These are phyloP conservation scores for Centruroides vittatus DNA, from an alignment of 1,140 invertebrate genomes.

Conservation along the genomic window DNA sequence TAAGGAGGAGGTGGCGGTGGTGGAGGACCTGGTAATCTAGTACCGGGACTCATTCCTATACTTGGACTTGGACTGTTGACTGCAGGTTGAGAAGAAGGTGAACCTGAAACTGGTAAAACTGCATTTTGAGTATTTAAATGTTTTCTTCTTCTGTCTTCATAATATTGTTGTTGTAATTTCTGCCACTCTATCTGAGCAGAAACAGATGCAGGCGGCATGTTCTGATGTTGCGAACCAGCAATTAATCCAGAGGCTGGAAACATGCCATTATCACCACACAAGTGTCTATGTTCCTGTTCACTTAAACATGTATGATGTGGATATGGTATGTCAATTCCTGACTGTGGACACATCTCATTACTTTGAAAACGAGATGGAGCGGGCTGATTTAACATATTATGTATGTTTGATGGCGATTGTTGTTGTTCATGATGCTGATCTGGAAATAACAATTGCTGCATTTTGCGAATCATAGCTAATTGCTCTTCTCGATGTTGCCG, in stretches of 20 bases:
- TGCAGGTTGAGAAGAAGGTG: constrained; percentile 5
- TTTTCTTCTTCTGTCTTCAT: constrained; percentile 25
- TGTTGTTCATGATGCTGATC: constrained; percentile 17
- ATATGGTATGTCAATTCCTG: constrained; percentile 11
- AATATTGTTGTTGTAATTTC: constrained; percentile 51
- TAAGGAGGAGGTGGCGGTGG: constrained; percentile 70
- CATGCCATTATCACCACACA: constrained; percentile 16
- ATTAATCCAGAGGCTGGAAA: background rate
- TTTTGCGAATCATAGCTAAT: constrained; percentile 75
- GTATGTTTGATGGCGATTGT: constrained; percentile 3
- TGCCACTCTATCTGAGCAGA: constrained; percentile 48
- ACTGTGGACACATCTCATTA: constrained; percentile 13
- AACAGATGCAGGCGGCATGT: constrained; percentile 19
- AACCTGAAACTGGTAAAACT: background rate
- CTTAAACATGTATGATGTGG: constrained; percentile 15
- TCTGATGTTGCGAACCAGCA: constrained; percentile 11
- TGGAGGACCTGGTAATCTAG: constrained; percentile 47
- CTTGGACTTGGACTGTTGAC: constrained; percentile 18
- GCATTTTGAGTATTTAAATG: constrained; percentile 19
- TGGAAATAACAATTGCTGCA: constrained; percentile 78
- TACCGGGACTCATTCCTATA: constrained; percentile 26
- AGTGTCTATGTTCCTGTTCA: constrained; percentile 11
- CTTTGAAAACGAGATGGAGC: constrained; percentile 6
- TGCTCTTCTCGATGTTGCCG: constrained; percentile 83
- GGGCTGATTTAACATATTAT: no score